Conservation (phyloP, 2,113 vertebrate genomes). For the Anser cygnoides region DNA sequence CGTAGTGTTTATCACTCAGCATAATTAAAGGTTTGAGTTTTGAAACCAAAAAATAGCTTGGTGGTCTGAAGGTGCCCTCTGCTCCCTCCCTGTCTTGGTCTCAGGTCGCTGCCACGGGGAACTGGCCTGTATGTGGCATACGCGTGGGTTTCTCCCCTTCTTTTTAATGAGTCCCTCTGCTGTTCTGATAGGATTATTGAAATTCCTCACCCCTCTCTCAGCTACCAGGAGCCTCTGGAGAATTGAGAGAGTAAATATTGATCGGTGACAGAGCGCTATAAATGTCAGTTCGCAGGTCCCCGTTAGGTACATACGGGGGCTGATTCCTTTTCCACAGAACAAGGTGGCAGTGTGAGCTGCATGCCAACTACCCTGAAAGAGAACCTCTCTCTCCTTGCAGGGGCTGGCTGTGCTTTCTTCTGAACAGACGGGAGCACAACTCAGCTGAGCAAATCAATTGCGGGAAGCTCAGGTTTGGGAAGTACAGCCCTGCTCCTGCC, state of each 20-base stretch:
- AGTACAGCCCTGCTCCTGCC: background rate
- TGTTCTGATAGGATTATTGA: background rate
- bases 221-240: background rate
- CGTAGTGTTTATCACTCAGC: background rate
- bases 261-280: background rate
- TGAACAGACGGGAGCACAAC: background rate
- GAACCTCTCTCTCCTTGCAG: background rate
- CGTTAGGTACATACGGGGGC: background rate
- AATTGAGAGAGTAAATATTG: background rate
- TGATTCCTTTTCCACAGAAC: background rate
- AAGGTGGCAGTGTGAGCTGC: conserved; percentile 26
- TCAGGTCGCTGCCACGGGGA: background rate
- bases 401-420: background rate
- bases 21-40: background rate
- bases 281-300: background rate
- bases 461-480: background rate
- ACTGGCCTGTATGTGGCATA: fast-evolving
- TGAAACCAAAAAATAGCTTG: background rate
- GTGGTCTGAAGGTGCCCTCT: background rate
- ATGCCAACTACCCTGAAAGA: fast-evolving
- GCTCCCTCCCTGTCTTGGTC: background rate
- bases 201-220: conserved; percentile 64
- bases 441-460: background rate
- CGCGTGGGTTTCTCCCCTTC: background rate
- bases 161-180: background rate